Conservation (phyloP, 1,140 invertebrate species). For the Drosophila mojavensis region DNA sequence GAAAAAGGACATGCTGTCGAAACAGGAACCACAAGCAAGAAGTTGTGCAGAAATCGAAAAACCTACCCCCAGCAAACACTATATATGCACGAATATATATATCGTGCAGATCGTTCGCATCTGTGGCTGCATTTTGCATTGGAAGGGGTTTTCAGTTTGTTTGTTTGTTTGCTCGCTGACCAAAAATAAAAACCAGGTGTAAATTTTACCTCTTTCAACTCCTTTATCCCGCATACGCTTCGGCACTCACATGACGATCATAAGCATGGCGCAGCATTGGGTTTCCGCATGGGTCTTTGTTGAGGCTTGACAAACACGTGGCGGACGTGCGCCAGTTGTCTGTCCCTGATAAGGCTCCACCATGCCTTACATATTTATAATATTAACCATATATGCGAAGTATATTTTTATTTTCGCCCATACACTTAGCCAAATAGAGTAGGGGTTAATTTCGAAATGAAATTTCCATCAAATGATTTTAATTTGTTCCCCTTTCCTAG, state of each 20-base stretch:
- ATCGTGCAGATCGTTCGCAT: slow-evolving; percentile 45
- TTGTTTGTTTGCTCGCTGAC: slow-evolving; percentile 69
- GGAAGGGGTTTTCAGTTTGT: slow-evolving; percentile 60
- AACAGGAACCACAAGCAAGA: slow-evolving; percentile 63
- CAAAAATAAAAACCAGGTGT: slow-evolving; percentile 67
- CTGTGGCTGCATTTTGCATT: slow-evolving; percentile 68
- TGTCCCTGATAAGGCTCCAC: slow-evolving; percentile 53
- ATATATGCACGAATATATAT: not conserved
- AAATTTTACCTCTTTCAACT: slow-evolving; percentile 55
- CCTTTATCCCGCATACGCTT: slow-evolving; percentile 17
- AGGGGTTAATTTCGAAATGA: no score
- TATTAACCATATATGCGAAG: slow-evolving; percentile 2
- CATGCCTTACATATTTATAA: not conserved
- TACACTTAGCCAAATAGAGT: not conserved
- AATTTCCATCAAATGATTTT: no score
- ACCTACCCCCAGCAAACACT: slow-evolving; percentile 48
- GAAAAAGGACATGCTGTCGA: slow-evolving; percentile 61
- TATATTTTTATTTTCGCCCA: slow-evolving; percentile 9
- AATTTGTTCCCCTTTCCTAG: no score
- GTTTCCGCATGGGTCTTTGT: slow-evolving; percentile 8
- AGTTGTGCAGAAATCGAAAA: slow-evolving; percentile 41
- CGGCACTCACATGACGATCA: slow-evolving; percentile 7
- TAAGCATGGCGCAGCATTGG: slow-evolving; percentile 35
- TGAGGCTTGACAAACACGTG: slow-evolving; percentile 50
- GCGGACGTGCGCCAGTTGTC: slow-evolving; percentile 77